Evolutionary conservation across 2,888 invertebrate species (phyloP).

Genomic region (Aphidoletes aphidimyza): DNA sequence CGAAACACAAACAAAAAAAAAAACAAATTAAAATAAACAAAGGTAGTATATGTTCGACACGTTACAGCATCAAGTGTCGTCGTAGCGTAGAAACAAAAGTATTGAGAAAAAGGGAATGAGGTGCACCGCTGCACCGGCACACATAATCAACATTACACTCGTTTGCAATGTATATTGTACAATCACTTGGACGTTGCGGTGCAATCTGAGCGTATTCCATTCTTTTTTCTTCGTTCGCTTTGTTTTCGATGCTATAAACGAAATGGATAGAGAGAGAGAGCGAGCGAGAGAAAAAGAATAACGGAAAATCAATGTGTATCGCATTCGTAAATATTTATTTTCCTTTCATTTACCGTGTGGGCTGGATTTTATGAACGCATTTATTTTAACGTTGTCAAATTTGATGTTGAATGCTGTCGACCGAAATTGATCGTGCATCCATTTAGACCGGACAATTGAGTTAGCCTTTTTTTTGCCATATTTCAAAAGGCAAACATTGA

Average conservation of each 20-base stretch:
- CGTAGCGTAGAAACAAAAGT: neutral
- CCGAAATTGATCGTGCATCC: constrained; percentile 1
- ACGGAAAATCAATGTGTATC: neutral
- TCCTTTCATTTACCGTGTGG: constrained; percentile 8
- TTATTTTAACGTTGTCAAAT: constrained; percentile 47
- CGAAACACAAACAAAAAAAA: neutral
- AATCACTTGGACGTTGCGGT: neutral
- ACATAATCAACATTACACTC: constrained; percentile 7
- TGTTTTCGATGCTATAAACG: neutral
- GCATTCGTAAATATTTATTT: neutral
- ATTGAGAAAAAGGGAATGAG: neutral
- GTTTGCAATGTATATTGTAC: neutral
- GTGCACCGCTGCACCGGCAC: neutral
- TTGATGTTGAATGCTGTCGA: constrained; percentile 42
- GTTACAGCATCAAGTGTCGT: neutral
- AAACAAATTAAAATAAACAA: constrained; percentile 33
- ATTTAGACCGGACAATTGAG: constrained; percentile 6
- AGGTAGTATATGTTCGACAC: constrained; percentile 17
- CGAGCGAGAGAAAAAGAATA: neutral
- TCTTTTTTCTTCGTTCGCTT: constrained; percentile 17
- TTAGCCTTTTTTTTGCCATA: neutral
- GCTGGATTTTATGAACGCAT: constrained; percentile 26
- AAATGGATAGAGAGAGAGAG: neutral
- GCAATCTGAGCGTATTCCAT: neutral
- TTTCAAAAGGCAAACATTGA: constrained; percentile 2